These are phyloP conservation scores for Brachyrhaphis roseni DNA, from an alignment of 2,797 vertebrate genomes.

Conservation along the genomic window DNA sequence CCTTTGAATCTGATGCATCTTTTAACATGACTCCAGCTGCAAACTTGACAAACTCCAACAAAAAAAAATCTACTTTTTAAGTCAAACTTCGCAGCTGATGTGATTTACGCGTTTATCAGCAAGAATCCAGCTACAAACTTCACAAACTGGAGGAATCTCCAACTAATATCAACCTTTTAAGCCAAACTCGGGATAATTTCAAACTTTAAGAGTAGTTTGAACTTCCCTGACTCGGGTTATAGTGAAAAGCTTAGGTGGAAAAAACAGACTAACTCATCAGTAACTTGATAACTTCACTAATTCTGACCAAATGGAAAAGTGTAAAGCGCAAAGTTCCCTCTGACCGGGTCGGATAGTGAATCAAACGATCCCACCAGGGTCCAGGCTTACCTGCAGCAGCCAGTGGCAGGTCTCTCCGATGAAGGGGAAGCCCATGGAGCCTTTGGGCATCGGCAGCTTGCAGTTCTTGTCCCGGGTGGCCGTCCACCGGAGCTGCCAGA, in stretches of 20 bases:
- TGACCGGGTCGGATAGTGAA: background rate
- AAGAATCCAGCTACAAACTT: conserved; percentile 3
- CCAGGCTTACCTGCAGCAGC: conserved; percentile 93
- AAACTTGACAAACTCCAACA: too few relatives aligned
- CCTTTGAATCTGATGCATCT: background rate
- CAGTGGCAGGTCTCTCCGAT: conserved; percentile 98
- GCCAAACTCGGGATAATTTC: background rate
- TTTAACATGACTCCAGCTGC: too few relatives aligned
- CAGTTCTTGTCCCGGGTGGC: conserved; percentile 94
- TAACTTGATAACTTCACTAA: background rate
- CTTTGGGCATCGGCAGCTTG: conserved; percentile 95
- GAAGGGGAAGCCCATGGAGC: conserved; percentile 97
- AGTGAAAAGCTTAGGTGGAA: background rate
- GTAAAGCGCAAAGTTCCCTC: background rate
- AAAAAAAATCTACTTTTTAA: too few relatives aligned
- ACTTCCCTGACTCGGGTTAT: background rate
- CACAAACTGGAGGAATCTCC: conserved; percentile 8
- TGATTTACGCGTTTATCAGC: conserved; percentile 30
- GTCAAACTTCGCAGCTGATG: conserved; percentile 11
- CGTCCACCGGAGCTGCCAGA: conserved; percentile 96
- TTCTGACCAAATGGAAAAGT: background rate
- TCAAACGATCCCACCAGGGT: background rate
- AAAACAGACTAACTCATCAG: conserved; percentile 2
- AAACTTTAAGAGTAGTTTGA: background rate
- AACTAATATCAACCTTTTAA: background rate